Percentiles rank a stretch among this genome's conserved stretches.
phyloP scores from a whole-genome alignment of 1,140 invertebrate species.

The Chlorops oryzae region DNA sequence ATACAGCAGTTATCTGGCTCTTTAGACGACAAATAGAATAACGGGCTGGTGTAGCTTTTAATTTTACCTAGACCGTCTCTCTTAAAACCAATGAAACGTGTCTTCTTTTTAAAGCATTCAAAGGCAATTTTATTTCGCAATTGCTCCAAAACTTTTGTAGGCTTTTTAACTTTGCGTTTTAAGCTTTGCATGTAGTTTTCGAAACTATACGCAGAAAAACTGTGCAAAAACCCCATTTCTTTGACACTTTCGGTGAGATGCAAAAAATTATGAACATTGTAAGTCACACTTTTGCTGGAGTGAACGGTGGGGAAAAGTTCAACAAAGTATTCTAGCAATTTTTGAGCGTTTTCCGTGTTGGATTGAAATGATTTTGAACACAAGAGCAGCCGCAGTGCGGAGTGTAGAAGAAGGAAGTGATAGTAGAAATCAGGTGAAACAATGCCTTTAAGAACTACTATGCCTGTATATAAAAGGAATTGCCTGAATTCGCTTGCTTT shows the following conservation, averaged over 20 bases:
- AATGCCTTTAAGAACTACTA: not conserved
- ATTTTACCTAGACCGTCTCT: not conserved
- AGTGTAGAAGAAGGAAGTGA: slow-evolving; percentile 1
- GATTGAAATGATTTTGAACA: not conserved
- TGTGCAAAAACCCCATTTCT: not conserved
- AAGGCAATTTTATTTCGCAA: not conserved
- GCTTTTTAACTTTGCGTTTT: not conserved
- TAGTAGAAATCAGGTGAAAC: not conserved
- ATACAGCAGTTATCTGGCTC: not conserved
- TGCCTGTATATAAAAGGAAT: no score
- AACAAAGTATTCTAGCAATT: not conserved
- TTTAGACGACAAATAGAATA: not conserved
- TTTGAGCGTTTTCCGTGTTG: not conserved
- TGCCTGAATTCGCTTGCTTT: no score
- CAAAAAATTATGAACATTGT: slow-evolving; percentile 1
- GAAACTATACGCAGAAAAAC: not conserved
- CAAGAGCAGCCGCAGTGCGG: not conserved
- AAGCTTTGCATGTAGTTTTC: no score
- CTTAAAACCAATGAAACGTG: not conserved
- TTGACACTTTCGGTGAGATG: not conserved
- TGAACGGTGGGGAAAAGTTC: not conserved
- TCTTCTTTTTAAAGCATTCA: not conserved
- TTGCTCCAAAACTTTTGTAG: not conserved
- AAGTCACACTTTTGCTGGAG: not conserved
- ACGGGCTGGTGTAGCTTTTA: not conserved